Evolutionary conservation across 2,888 invertebrate species (phyloP), one percentile per base, ranked within the genome.

Genomic region (Mechanitis messenoides): DNA sequence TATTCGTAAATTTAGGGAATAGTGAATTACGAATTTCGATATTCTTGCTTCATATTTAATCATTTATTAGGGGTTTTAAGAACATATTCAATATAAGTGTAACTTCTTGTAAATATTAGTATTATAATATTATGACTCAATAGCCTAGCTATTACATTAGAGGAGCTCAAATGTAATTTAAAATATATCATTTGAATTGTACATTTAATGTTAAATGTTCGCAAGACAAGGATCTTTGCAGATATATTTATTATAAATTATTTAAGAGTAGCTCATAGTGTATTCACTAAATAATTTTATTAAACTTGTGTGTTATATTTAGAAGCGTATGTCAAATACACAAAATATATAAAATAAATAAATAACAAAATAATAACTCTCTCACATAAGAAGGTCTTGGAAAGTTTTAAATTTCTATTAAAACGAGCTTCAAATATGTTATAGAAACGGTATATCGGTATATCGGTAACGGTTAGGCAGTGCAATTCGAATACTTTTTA

Each of bases 21-120:
- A 55, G 31, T 56, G 53, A 45, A 55, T 60, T 53, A 60, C 63
- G 63, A 63, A 60, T 63, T 63, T 63, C 57, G 54, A 38, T 60
- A 63, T 60, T 9, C 33, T 60, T 50, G 54, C 55, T 60, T 60
- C 45, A 33, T 61, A 60, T 35, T 42, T 54, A 54, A 45, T 46
- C 54, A 46, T 56, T 4, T 42, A 28, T 45, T 45, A 42, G 28
- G 50, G 20, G 3, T 50, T 31, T 28, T 50, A 31, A 31, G 31
- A 7, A 47, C 12, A 31, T 50, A 50, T 50, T 50, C 31, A 47
- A 50, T 31, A 9, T 42, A 42, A 42, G 9, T 42, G 9, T 42
- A 42, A 42, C 9, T 42, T 42, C 11, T 42, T 42, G 42, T 42
- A 42, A 50, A 50, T 50, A 50, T 31, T 31, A 31, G 31, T 50